Conservation (phyloP, 2,113 vertebrate species). For the Tricholaema leucomelas region DNA sequence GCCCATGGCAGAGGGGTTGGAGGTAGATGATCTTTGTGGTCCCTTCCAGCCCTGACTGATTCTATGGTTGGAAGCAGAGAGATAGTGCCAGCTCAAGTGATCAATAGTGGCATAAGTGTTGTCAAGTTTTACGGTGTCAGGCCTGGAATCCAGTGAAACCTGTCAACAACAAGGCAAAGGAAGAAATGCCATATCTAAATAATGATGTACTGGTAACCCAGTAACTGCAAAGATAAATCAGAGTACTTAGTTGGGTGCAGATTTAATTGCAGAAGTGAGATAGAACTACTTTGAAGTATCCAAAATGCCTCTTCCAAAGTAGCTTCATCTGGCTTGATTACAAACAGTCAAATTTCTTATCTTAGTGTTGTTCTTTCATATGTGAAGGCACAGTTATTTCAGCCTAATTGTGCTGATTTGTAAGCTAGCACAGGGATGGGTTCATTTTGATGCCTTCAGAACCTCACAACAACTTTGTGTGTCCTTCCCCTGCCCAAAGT, state of each 20-base stretch:
- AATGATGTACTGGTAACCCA: background rate
- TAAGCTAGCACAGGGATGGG: background rate
- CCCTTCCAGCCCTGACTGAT: no score
- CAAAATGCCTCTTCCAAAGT: background rate
- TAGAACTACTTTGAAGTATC: background rate
- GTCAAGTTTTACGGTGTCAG: background rate
- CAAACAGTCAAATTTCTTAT: background rate
- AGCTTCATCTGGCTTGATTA: background rate
- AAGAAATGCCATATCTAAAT: background rate
- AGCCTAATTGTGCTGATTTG: background rate
- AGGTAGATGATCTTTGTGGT: no score
- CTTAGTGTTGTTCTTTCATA: background rate
- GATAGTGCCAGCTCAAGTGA: background rate
- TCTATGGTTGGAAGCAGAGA: background rate
- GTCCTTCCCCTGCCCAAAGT: background rate
- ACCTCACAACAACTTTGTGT: background rate
- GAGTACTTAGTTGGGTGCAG: background rate
- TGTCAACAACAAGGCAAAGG: background rate
- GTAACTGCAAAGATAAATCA: background rate
- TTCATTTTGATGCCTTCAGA: background rate
- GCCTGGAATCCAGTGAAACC: background rate
- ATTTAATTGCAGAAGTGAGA: background rate
- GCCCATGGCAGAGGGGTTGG: no score
- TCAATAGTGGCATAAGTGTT: background rate
- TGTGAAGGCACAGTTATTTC: background rate